Percentiles rank a stretch among this genome's conserved stretches.
phyloP scores from a whole-genome alignment of 2,888 invertebrate genomes.

The Eupeodes luniger region DNA sequence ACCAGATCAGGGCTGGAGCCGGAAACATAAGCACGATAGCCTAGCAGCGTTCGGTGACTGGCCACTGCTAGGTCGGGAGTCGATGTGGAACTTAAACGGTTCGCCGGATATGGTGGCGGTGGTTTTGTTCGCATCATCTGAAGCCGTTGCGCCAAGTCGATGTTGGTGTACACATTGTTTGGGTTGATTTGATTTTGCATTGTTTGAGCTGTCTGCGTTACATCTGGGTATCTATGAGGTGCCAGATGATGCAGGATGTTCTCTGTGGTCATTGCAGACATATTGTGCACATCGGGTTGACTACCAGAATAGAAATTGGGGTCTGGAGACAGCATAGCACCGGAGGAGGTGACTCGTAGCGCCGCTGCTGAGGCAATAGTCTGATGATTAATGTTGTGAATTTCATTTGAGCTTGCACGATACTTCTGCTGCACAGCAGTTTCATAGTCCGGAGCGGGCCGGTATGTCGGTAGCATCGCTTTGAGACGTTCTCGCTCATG shows the following conservation, averaged over 20 bases:
- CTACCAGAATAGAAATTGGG: constrained; percentile 85
- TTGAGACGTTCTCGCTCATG: constrained; percentile 86
- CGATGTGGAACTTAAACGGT: constrained; percentile 91
- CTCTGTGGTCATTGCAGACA: constrained; percentile 79
- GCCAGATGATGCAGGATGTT: constrained; percentile 81
- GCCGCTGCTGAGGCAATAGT: constrained; percentile 78
- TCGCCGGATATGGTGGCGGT: constrained; percentile 93
- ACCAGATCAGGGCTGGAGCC: constrained; percentile 92
- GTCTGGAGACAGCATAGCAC: constrained; percentile 75
- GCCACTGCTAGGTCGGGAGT: constrained; percentile 93
- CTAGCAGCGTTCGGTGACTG: constrained; percentile 85
- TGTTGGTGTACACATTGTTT: constrained; percentile 79
- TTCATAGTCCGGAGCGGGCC: constrained; percentile 97
- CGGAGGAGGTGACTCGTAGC: constrained; percentile 78
- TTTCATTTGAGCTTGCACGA: constrained; percentile 86
- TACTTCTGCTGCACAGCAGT: constrained; percentile 95
- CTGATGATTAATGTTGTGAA: constrained; percentile 81
- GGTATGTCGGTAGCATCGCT: constrained; percentile 92
- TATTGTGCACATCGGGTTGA: constrained; percentile 90
- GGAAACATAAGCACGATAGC: constrained; percentile 86
- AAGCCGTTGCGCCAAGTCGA: constrained; percentile 82
- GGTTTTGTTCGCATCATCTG: constrained; percentile 87
- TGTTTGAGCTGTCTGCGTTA: constrained; percentile 85
- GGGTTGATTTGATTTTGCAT: constrained; percentile 81
- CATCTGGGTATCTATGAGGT: constrained; percentile 87